These are phyloP conservation scores for Harmothoe impar DNA, from an alignment of 2,888 invertebrate genomes.

Conservation along the genomic window DNA sequence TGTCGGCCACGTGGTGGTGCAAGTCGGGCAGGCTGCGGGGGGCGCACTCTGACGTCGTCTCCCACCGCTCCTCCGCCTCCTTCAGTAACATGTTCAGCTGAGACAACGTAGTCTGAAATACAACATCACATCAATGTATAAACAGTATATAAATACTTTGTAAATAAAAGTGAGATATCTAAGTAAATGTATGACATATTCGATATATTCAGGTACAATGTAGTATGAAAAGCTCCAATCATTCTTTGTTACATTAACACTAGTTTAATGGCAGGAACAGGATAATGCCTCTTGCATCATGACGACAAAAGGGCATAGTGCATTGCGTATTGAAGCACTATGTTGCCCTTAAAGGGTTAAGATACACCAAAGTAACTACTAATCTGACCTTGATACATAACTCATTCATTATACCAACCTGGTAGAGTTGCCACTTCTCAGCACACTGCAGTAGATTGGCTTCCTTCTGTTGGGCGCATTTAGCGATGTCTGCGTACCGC, in stretches of 20 bases:
- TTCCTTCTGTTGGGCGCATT: slow-evolving; percentile 90
- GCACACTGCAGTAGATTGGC: slow-evolving; percentile 92
- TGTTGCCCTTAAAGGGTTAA: no score
- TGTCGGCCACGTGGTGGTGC: slow-evolving; percentile 87
- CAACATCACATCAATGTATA: not conserved
- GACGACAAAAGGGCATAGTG: no score
- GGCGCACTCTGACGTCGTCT: slow-evolving; percentile 85
- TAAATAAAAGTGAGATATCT: no score
- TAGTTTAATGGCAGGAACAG: no score
- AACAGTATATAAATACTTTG: not conserved
- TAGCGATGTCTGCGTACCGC: slow-evolving; percentile 90
- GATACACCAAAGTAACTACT: no score
- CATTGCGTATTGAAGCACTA: no score
- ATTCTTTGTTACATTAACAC: no score
- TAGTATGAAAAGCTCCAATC: no score
- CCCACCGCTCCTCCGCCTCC: slow-evolving; percentile 90
- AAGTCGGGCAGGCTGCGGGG: slow-evolving; percentile 93
- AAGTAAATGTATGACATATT: no score
- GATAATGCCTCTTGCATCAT: no score
- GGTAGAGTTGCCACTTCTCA: slow-evolving; percentile 93
- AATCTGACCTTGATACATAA: not conserved
- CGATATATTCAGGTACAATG: no score
- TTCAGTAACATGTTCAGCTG: slow-evolving; percentile 86
- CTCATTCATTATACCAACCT: slow-evolving; percentile 71
- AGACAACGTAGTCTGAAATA: slow-evolving; percentile 79